phyloP scores from a whole-genome alignment of 2,113 vertebrate genomes.

The Taxidea taxus region DNA sequence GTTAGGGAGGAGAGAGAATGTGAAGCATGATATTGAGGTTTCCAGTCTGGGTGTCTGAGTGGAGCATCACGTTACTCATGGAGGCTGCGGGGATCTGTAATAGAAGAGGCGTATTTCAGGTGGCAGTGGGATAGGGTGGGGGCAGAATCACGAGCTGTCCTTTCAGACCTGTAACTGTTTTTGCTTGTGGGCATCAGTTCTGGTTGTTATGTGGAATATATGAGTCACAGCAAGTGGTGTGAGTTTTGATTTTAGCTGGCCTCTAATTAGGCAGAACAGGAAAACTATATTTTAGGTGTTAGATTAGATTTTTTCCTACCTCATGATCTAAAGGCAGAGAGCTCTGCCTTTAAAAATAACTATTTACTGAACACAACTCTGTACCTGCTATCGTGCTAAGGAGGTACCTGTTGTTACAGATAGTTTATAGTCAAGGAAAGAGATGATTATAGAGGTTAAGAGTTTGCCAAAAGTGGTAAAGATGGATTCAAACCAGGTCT shows the following conservation, averaged over 20 bases:
- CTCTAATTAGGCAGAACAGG: slow-evolving; percentile 43
- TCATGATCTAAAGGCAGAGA: background rate
- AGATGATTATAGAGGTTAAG: background rate
- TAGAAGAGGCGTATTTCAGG: background rate
- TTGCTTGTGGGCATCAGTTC: background rate
- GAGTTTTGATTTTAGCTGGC: slow-evolving; percentile 32
- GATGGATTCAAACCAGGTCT: background rate
- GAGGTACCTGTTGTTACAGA: background rate
- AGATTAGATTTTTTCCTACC: background rate
- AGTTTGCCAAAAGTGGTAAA: background rate
- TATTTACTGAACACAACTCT: background rate
- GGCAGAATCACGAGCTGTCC: background rate
- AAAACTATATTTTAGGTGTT: slow-evolving; percentile 6
- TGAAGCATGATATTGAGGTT: too few relatives aligned
- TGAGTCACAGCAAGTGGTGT: background rate
- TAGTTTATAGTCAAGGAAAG: background rate
- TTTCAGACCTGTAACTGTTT: background rate
- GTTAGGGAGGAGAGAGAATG: background rate
- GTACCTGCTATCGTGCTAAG: background rate
- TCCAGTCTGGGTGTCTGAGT: background rate
- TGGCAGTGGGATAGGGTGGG: background rate
- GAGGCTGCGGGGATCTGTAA: background rate
- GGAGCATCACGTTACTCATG: accelerated
- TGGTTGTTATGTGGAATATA: background rate
- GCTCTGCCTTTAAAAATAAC: background rate